Conservation (phyloP, 2,113 vertebrate species). For the Xenopus laevis region DNA sequence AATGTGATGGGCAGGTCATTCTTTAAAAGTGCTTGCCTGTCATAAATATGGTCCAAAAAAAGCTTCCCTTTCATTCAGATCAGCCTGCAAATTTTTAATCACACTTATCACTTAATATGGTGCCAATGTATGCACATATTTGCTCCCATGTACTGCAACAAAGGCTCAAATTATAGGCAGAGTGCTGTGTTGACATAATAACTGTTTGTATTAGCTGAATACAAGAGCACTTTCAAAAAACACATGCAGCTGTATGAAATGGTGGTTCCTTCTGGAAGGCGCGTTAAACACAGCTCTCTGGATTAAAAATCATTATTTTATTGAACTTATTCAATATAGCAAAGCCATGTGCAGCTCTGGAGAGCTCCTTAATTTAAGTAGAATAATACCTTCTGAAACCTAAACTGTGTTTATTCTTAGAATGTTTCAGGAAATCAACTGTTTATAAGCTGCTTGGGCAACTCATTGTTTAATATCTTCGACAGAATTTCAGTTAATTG, state of each 20-base stretch:
- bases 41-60: background rate
- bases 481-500: slow-evolving; percentile 21
- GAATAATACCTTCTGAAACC: slow-evolving; percentile 20
- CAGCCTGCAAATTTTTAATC: background rate
- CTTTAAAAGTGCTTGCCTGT: background rate
- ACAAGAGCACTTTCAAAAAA: slow-evolving; percentile 6
- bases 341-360: slow-evolving; percentile 3
- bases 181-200: slow-evolving; percentile 1
- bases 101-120: background rate
- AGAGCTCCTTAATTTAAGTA: slow-evolving; percentile 34
- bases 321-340: slow-evolving; percentile 28
- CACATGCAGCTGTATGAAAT: slow-evolving; percentile 2
- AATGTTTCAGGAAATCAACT: slow-evolving; percentile 8
- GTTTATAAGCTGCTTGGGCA: slow-evolving; percentile 1
- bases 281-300: slow-evolving; percentile 18
- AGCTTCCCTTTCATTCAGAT: background rate
- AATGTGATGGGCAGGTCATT: background rate
- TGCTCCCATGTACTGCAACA: background rate
- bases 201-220: slow-evolving; percentile 6
- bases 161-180: slow-evolving; percentile 2
- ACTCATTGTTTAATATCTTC: slow-evolving; percentile 13
- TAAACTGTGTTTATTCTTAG: slow-evolving; percentile 11
- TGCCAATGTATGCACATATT: background rate
- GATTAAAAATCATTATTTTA: slow-evolving; percentile 37
- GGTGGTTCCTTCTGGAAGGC: background rate